phyloP scores from a whole-genome alignment of 2,888 invertebrate genomes.

The Pandemis corylana region DNA sequence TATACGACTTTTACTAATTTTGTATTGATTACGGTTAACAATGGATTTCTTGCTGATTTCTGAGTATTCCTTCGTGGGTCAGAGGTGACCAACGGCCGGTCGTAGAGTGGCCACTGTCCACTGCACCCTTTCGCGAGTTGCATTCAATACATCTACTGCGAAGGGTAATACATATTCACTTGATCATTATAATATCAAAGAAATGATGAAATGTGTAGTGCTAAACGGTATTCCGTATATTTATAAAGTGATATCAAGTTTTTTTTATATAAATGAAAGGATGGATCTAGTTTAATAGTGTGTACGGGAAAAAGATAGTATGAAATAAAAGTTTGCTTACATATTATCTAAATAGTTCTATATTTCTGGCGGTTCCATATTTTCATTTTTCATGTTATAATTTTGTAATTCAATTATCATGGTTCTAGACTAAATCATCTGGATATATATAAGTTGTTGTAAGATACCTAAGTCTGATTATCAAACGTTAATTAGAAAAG shows the following conservation, averaged over 20 bases:
- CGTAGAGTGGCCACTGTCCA: conserved; percentile 29
- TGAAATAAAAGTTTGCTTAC: too few species aligned
- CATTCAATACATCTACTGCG: conserved; percentile 39
- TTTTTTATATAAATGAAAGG: not conserved
- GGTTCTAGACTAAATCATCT: too few species aligned
- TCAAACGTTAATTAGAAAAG: too few species aligned
- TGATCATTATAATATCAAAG: conserved; percentile 22
- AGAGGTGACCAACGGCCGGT: conserved; percentile 37
- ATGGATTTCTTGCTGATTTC: not conserved
- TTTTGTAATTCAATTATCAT: too few species aligned
- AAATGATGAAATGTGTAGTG: conserved; percentile 10
- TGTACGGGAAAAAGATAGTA: not conserved
- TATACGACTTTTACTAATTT: not conserved
- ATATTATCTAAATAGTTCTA: too few species aligned
- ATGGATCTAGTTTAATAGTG: not conserved
- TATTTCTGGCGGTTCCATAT: too few species aligned
- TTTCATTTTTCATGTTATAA: too few species aligned
- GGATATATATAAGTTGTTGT: too few species aligned
- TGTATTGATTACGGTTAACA: not conserved
- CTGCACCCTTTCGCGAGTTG: conserved; percentile 41
- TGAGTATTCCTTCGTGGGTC: conserved; percentile 25
- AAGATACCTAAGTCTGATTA: too few species aligned
- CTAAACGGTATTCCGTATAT: conserved; percentile 11
- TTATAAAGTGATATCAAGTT: not conserved
- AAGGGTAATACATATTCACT: conserved; percentile 28